These are phyloP conservation scores for Propithecus perrieri DNA, from an alignment of 2,797 vertebrate genomes.

Conservation along the genomic window DNA sequence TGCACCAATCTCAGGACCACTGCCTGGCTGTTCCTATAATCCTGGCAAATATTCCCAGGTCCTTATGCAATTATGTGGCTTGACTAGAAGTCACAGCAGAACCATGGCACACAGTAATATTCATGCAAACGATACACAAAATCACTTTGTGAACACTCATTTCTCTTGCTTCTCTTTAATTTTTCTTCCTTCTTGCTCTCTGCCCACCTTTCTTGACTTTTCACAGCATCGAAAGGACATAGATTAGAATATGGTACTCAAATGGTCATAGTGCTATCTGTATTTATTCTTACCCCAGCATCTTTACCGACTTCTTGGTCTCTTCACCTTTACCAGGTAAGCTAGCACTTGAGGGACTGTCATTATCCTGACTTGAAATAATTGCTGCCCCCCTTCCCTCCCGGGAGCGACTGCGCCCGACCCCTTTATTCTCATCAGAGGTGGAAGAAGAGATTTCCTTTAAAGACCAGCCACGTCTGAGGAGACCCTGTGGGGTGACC, in stretches of 20 bases:
- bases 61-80: background rate
- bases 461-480: background rate
- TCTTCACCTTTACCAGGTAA: background rate
- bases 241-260: background rate
- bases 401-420: background rate
- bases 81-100: background rate
- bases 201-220: background rate
- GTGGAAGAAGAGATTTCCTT: background rate
- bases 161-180: background rate
- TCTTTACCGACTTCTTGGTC: background rate
- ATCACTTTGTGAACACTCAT: background rate
- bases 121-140: background rate
- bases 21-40: background rate
- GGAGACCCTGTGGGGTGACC: background rate
- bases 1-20: background rate
- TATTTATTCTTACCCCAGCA: background rate
- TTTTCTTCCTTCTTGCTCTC: background rate
- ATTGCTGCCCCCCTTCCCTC: background rate
- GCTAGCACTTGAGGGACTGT: background rate
- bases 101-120: background rate
- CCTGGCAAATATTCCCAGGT: background rate
- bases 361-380: background rate
- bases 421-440: background rate
- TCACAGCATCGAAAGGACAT: background rate
- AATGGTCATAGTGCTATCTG: background rate